Base-by-base conservation (phyloP, 2,113 vertebrate species). In the Sitta europaea region DNA sequence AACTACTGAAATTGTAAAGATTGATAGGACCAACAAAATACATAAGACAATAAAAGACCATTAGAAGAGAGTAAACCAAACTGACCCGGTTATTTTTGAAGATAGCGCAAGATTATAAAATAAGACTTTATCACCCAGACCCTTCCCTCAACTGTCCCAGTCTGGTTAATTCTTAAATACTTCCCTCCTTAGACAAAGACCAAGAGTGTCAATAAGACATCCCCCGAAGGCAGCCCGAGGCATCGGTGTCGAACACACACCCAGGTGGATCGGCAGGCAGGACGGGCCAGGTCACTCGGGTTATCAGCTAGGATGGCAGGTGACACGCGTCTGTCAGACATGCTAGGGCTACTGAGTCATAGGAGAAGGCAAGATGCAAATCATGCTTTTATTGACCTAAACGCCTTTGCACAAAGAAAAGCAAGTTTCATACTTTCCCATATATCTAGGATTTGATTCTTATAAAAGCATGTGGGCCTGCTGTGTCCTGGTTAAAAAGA, bases 211-310 rank as follows among this genome's bases (percentile, higher is more conserved):
- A 73, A 0, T 4, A 38, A 54, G 29, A 22, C 43, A 58, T 2
- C 0, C 5, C 42, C 43, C 11, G 4, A 22, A 20, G 35, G 31
- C 36, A 87, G 55, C 51, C 73, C 38, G 35, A 19, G 47, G 22
- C 50, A 79, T 6, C 1, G 2, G 53, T 7, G 1, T 16, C 55
- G 61, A 63, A 15, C 40, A n/a, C 9, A 7, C 35, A 25, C 2
- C 48, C 22, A 14, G 38, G 55, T 33, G 45, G 28, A 45, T 24
- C 36, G 35, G 50, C 13, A 25, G 53, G 16, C 63, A 73, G 33
- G 54, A 48, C 0, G 0, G 65, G 47, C 14, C 3, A 2, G 29
- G 16, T 15, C 29, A 5, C 4, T 31, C 1, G 0, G 27, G 19
- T 19, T n/a, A 2, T n/a, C 8, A 19, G 27, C 55, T 21, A 31